Base-by-base conservation (phyloP, 2,888 invertebrate genomes). In the Bellardia bayeri region DNA sequence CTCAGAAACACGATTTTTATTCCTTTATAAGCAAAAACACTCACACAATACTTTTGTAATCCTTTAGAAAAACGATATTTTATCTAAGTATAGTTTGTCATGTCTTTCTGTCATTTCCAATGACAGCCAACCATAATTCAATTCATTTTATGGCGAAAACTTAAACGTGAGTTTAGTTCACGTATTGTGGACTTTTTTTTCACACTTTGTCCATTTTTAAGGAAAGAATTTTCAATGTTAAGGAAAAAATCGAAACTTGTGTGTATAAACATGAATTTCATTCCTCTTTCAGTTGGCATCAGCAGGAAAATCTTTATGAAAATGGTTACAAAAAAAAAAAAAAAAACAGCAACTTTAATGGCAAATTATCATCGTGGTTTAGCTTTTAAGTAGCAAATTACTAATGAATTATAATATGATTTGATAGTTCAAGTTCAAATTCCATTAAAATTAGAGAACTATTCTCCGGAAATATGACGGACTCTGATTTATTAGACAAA, bases 111-210 rank as follows among this genome's bases (percentile, higher is more conserved):
- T 75, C 85, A 85, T 85, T 85, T 69, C 3, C 63, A 90, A 89
- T 90, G 87, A 89, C 90, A 90, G 87, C 89, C 85, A 75, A 88
- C 89, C 83, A 89, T 90, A 89, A 89, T 90, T 89, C 90, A 90
- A 89, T 87, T 88, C 88, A 81, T 87, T 89, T 88, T 85, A 81
- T 86, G 82, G 88, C 72, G 75, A 85, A 81, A 75, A 85, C 56
- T 81, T 56, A 85, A 81, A 85, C 80, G 80, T 81, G 85, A 85
- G 69, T 30, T 69, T 64, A 40, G 37, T 85, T 63, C 85, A 85
- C 68, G 85, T 81, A 69, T 69, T 69, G 61, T 63, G 49, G 14
- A 30, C 7, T 16, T 23, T 51, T 42, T 61, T 80, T 75, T 69
- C 68, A 75, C 80, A 69, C 69, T 76, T 75, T 81, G 75, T 64